Percentiles rank a stretch among this genome's conserved stretches.
phyloP scores from a whole-genome alignment of 2,888 invertebrate genomes.

The Cantharis rustica region DNA sequence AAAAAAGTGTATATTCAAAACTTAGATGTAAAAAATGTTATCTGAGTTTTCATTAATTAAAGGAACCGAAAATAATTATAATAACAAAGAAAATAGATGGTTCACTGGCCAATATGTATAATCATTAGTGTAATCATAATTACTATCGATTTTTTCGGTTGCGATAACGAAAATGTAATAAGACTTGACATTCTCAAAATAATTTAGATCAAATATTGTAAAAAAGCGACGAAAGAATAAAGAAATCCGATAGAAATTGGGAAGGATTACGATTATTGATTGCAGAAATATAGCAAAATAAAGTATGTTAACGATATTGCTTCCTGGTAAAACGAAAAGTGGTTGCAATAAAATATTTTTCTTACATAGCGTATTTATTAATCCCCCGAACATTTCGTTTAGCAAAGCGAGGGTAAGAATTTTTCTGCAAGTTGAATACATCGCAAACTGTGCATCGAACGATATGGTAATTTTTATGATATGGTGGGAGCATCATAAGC shows the following conservation, averaged over 20 bases:
- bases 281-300: background rate
- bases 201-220: background rate
- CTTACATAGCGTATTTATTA: background rate
- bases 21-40: background rate
- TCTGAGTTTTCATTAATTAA: background rate
- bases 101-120: background rate
- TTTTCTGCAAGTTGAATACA: background rate
- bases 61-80: background rate
- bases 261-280: background rate
- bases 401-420: background rate
- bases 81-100: background rate
- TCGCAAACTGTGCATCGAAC: background rate
- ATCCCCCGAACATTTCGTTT: background rate
- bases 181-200: background rate
- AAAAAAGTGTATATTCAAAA: background rate
- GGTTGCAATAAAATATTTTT: background rate
- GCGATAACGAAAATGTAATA: background rate
- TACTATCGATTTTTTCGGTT: background rate
- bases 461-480: background rate
- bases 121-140: background rate
- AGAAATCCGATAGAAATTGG: background rate
- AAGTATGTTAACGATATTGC: background rate
- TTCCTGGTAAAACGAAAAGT: background rate
- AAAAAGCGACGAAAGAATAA: background rate
- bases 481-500: background rate